These are phyloP conservation scores for Lerista edwardsae DNA, from an alignment of 2,797 vertebrate genomes.

Conservation along the genomic window DNA sequence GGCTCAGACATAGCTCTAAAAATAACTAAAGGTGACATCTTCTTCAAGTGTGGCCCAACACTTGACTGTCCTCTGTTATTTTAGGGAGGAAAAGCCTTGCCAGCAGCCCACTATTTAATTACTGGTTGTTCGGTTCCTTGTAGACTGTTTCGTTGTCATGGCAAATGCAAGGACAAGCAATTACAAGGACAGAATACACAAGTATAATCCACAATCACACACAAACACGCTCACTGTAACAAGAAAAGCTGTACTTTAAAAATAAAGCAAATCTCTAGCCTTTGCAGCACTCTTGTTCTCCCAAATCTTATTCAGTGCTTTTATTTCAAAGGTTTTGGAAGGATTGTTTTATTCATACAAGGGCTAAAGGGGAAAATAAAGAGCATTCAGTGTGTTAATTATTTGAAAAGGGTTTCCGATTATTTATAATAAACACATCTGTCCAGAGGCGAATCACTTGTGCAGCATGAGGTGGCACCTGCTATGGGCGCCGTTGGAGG, in stretches of 20 bases:
- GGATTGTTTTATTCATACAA: neutral
- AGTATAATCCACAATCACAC: neutral
- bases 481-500: no score
- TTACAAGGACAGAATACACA: neutral
- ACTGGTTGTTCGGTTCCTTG: neutral
- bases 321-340: neutral
- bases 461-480: no score
- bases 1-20: constrained; percentile 12
- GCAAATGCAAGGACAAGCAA: constrained; percentile 1
- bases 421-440: no score
- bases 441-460: no score
- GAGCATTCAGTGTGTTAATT: neutral
- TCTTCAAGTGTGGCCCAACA: constrained; percentile 18
- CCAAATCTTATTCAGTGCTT: neutral
- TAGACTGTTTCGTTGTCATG: neutral
- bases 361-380: neutral
- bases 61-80: neutral
- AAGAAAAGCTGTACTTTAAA: neutral
- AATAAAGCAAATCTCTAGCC: neutral
- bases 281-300: neutral
- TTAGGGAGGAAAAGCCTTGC: constrained; percentile 22
- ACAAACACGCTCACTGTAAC: neutral
- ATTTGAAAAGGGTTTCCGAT: neutral
- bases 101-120: constrained; percentile 8
- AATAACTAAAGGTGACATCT: constrained; percentile 5